phyloP scores from a whole-genome alignment of 2,888 invertebrate species.

The Aproaerema taeniolella region DNA sequence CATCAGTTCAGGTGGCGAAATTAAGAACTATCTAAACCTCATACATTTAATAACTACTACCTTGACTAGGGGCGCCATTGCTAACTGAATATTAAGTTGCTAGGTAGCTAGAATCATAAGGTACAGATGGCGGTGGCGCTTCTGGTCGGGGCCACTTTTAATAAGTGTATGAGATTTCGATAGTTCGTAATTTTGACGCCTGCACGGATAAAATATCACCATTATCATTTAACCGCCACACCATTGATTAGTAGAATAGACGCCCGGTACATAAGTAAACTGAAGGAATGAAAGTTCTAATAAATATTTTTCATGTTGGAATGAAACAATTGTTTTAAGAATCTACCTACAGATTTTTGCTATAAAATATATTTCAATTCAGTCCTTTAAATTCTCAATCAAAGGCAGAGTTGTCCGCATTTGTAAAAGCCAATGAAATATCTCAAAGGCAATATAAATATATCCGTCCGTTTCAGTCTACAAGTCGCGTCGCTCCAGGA shows the following conservation, averaged over 20 bases:
- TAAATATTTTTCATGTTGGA: too few relatives aligned
- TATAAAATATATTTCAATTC: too few relatives aligned
- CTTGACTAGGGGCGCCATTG: not conserved
- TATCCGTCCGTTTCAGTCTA: constrained; percentile 40
- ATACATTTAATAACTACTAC: not conserved
- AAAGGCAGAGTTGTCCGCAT: constrained; percentile 39
- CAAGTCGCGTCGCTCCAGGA: constrained; percentile 21
- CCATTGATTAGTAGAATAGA: too few relatives aligned
- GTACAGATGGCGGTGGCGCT: too few relatives aligned
- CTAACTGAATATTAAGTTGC: too few relatives aligned
- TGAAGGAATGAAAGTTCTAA: too few relatives aligned
- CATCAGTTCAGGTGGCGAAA: too few relatives aligned
- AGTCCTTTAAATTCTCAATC: constrained; percentile 26
- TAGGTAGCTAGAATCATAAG: too few relatives aligned
- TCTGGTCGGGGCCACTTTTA: not conserved
- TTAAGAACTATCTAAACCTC: too few relatives aligned
- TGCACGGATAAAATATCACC: not conserved
- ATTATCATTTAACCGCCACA: not conserved
- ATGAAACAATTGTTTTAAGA: too few relatives aligned
- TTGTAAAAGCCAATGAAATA: constrained; percentile 51
- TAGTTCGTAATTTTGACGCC: too few relatives aligned
- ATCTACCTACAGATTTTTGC: too few relatives aligned
- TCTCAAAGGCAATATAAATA: constrained; percentile 46
- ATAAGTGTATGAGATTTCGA: not conserved
- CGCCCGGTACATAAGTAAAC: not conserved